A percentile compares a stretch with the other conserved stretches of the same genome.
These are phyloP conservation scores for Cataglyphis altisquamis DNA, from an alignment of 2,888 invertebrate species.

Conservation along the genomic window DNA sequence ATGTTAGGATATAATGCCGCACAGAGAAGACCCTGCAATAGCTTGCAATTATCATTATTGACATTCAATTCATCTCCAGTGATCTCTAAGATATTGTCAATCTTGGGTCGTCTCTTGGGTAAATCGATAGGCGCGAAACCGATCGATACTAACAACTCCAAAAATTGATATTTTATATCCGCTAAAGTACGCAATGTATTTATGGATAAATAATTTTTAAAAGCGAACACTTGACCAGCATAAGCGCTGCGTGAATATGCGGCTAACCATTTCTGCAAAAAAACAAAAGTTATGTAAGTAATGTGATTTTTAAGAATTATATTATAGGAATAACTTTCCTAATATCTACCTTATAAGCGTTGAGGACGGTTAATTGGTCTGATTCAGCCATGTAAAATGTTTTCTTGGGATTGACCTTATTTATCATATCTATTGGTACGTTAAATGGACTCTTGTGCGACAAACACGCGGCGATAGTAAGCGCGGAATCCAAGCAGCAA, in stretches of 20 bases:
- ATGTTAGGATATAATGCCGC: constrained; percentile 98
- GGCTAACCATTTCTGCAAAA: constrained; percentile 92
- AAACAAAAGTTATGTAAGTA: constrained; percentile 23
- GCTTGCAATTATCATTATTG: constrained; percentile 91
- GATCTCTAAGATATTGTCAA: constrained; percentile 90
- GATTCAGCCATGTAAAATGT: constrained; percentile 93
- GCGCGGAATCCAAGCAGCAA: constrained; percentile 95
- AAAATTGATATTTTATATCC: constrained; percentile 94
- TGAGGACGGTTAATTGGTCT: constrained; percentile 95
- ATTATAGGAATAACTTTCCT: neutral
- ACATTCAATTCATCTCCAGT: constrained; percentile 91
- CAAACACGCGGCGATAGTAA: constrained; percentile 95
- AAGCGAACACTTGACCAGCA: constrained; percentile 93
- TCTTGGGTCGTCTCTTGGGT: constrained; percentile 87
- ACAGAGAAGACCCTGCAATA: constrained; percentile 94
- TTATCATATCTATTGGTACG: constrained; percentile 91
- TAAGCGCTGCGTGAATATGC: constrained; percentile 89
- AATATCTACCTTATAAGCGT: constrained; percentile 92
- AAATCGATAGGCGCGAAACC: constrained; percentile 90
- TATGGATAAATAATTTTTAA: constrained; percentile 93
- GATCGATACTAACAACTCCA: constrained; percentile 92
- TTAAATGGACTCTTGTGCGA: constrained; percentile 94
- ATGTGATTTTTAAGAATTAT: neutral
- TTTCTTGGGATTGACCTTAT: constrained; percentile 91
- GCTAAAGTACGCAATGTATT: constrained; percentile 94